Evolutionary conservation across 2,888 invertebrate genomes (phyloP).

Genomic region (Charanyca ferruginea): DNA sequence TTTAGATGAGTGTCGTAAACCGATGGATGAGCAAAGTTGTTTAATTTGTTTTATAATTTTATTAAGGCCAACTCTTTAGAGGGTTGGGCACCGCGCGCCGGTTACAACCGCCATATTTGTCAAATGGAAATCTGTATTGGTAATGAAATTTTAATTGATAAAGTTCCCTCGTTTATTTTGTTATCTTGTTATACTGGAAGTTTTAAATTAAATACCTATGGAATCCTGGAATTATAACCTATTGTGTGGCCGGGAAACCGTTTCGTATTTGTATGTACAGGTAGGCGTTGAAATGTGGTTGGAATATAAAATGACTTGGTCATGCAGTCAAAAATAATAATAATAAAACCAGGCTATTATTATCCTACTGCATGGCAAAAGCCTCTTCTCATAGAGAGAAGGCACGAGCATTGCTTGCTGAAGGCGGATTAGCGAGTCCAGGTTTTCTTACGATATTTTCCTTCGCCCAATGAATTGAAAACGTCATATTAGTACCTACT

Average conservation of each 20-base stretch:
- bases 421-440: neutral
- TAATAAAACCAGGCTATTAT: neutral
- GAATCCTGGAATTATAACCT: neutral
- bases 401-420: neutral
- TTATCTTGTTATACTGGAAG: conserved; percentile 51
- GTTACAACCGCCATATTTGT: conserved; percentile 61
- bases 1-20: conserved; percentile 68
- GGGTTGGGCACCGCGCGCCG: conserved; percentile 57
- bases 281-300: neutral
- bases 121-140: conserved; percentile 63
- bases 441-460: no score
- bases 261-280: neutral
- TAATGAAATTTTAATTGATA: conserved; percentile 66
- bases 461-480: no score
- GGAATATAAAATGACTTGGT: neutral
- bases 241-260: neutral
- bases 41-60: conserved; percentile 73
- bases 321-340: neutral
- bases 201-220: conserved; percentile 34
- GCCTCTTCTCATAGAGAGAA: neutral
- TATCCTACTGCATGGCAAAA: neutral
- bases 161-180: conserved; percentile 60
- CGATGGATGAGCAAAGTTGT: conserved; percentile 68
- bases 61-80: conserved; percentile 64
- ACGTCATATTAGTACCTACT: no score